Evolutionary conservation across 2,113 vertebrate species (phyloP).

Genomic region (Gavialis gangeticus): DNA sequence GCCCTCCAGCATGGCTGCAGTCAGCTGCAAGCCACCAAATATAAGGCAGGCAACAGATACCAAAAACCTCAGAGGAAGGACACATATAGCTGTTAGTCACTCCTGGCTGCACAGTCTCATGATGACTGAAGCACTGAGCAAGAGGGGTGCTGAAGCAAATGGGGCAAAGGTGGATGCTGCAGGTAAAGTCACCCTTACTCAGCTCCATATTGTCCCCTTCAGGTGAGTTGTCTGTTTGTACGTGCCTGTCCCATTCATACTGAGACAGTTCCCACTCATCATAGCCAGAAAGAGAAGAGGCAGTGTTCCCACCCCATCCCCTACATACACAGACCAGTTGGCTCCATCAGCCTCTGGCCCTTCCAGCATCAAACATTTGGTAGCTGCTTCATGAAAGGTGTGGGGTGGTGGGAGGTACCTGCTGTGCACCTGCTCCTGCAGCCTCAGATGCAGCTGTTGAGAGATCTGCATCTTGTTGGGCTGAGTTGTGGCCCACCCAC

Average conservation of each 20-base stretch:
- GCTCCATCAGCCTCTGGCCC: rapidly evolving
- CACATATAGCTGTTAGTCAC: background rate
- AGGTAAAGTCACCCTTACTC: background rate
- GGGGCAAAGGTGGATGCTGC: background rate
- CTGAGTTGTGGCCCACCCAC: background rate
- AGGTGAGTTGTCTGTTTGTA: background rate
- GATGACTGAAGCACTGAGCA: background rate
- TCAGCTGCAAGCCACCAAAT: too few species aligned
- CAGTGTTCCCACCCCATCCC: background rate
- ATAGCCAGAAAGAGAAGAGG: background rate
- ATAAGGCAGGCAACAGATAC: background rate
- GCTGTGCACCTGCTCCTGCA: constrained; percentile 83
- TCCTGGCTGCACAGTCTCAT: background rate
- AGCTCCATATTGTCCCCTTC: background rate
- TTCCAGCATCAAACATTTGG: background rate
- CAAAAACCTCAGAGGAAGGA: background rate
- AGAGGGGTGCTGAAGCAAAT: background rate
- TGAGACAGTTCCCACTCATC: background rate
- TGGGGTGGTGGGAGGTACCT: constrained; percentile 53
- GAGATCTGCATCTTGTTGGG: constrained; percentile 2
- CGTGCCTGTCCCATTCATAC: background rate
- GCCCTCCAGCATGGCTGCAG: background rate
- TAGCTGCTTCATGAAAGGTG: background rate
- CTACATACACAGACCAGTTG: background rate
- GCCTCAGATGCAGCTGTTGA: constrained; percentile 79